phyloP scores from a whole-genome alignment of 2,113 vertebrate species.

The Seriola aureovittata region DNA sequence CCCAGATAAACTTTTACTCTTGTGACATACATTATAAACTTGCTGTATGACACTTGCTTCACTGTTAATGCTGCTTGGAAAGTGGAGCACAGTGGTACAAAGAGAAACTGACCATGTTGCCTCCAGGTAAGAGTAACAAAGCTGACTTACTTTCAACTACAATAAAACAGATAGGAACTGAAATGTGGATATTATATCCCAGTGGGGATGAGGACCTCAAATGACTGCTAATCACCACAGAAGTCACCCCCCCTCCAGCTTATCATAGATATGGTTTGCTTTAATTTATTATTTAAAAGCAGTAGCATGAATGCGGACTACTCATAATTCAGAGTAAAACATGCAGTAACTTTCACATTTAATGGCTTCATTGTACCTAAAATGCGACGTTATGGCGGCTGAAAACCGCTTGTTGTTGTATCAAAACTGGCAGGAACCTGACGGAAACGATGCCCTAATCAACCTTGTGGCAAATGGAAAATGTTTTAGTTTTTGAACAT shows the following conservation, averaged over 20 bases:
- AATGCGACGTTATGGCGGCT: neutral
- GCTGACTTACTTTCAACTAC: conserved; percentile 31
- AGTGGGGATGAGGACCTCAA: conserved; percentile 36
- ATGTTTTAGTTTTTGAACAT: neutral
- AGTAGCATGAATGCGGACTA: neutral
- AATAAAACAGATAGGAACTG: conserved; percentile 31
- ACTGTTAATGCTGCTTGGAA: conserved; percentile 13
- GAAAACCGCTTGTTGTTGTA: neutral
- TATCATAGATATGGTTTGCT: neutral
- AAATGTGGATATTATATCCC: conserved; percentile 31
- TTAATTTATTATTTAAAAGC: conserved; percentile 51
- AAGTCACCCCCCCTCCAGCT: conserved; percentile 11
- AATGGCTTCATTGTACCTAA: neutral
- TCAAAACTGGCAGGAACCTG: neutral
- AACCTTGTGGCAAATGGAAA: neutral
- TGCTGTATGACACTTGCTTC: neutral
- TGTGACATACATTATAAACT: neutral
- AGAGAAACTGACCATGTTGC: conserved; percentile 12
- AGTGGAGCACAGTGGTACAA: conserved; percentile 4
- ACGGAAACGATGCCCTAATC: neutral
- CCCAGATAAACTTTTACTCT: neutral
- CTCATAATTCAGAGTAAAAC: conserved; percentile 4
- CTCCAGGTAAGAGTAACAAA: conserved; percentile 27
- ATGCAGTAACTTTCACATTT: neutral
- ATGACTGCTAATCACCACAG: conserved; percentile 41